Evolutionary conservation across 2,113 vertebrate genomes (phyloP), one percentile per base, ranked within the genome.

Genomic region (Phyllostomus discolor): DNA sequence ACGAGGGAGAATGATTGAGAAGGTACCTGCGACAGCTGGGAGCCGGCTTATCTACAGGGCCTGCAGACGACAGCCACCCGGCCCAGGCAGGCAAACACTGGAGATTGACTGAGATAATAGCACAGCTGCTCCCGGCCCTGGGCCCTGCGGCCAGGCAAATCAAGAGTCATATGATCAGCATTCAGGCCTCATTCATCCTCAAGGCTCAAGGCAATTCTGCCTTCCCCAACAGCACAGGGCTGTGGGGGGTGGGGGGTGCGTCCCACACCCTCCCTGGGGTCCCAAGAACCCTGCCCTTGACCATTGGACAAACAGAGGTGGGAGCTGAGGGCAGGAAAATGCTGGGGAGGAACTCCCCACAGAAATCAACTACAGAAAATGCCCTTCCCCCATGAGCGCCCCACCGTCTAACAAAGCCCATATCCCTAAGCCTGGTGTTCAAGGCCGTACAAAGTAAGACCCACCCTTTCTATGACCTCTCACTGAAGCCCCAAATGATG

Each of bases 131-230:
- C 81, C 22, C 4, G 16, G 17, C 48, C 75, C 35, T 38, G 75
- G 85, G 73, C 75, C 91, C 72, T 22, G 62, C 41, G 75, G 81
- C 0, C n/a, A 35, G 85, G 91, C 67, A 31, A 88, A 64, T 67
- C 20, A 2, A 90, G 93, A 97, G 90, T 83, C 97, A 67, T 24
- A 48, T 2, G 33, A 97, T 93, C 94, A 95, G 75, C 86, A 93
- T 84, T 93, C 90, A 95, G 95, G 15, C 43, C 86, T 73, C 91
- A 81, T 70, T 95, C 88, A 88, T 12, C 73, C 96, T 82, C 73
- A 69, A 94, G 90, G 93, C 59, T 72, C 72, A 43, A 81, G 86
- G 90, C 81, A 86, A 79, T 88, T 87, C 95, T 69, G 46, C 89
- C 82, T 90, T 84, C 79, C 95, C 91, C 75, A 50, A 52, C 48